Conservation (phyloP, 2,888 invertebrate species). For the Euproctis similis region DNA sequence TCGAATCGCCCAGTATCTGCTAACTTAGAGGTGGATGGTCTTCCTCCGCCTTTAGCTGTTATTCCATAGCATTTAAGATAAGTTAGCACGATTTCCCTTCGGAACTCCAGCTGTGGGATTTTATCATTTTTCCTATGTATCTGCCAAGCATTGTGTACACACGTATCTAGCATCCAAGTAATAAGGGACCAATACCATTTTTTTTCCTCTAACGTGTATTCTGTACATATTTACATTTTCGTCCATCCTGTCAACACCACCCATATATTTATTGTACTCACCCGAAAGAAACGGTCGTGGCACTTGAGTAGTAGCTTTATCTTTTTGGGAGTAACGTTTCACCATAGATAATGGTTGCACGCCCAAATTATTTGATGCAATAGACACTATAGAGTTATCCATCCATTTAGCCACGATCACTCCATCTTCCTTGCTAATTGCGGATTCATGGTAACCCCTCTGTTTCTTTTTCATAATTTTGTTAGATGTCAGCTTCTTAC, state of each 20-base stretch:
- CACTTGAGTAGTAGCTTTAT: background rate
- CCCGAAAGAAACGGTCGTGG: background rate
- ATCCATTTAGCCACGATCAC: background rate
- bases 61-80: background rate
- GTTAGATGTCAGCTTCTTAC: too few species aligned
- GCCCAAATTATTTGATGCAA: background rate
- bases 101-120: constrained; percentile 4
- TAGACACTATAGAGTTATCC: background rate
- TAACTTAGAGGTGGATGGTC: constrained; percentile 2
- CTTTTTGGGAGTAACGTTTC: background rate
- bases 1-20: constrained; percentile 2
- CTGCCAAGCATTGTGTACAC: constrained; percentile 2
- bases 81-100: constrained; percentile 3
- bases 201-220: constrained; percentile 2
- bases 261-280: constrained; percentile 1
- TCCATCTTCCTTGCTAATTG: background rate
- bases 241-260: constrained; percentile 2
- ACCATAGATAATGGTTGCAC: background rate
- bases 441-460: background rate
- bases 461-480: too few species aligned
- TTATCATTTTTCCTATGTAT: constrained; percentile 5
- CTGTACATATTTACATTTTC: constrained; percentile 1
- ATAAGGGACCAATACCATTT: constrained; percentile 2
- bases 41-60: constrained; percentile 1
- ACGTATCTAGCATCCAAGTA: background rate